phyloP scores from a whole-genome alignment of 2,113 vertebrate genomes.

The Xenus cinereus region DNA sequence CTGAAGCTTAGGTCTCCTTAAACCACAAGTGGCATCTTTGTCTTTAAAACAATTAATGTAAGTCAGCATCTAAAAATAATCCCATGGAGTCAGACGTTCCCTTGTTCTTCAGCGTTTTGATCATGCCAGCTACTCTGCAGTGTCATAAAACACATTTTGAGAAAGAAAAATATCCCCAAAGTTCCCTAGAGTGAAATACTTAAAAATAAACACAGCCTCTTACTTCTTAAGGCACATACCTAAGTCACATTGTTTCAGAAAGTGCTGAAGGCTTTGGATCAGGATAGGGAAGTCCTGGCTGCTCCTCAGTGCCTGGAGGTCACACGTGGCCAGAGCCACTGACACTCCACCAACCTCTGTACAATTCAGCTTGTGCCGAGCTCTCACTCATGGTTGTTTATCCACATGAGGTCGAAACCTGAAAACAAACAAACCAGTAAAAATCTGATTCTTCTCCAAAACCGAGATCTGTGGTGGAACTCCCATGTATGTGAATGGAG shows the following conservation, averaged over 20 bases:
- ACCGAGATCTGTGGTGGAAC: background rate
- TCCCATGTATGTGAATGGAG: background rate
- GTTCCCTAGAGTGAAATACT: background rate
- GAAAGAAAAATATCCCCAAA: background rate
- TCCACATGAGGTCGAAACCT: background rate
- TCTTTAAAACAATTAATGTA: background rate
- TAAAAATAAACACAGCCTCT: background rate
- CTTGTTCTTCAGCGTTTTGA: conserved; percentile 6
- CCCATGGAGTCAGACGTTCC: background rate
- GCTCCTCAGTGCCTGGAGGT: background rate
- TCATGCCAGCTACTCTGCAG: conserved; percentile 10
- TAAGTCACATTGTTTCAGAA: background rate
- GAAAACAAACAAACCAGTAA: background rate
- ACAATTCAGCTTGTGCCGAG: background rate
- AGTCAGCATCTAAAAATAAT: conserved; percentile 28
- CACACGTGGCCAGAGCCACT: background rate
- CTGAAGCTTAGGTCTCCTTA: conserved; percentile 5
- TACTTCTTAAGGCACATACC: background rate
- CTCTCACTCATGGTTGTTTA: background rate
- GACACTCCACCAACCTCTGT: fast-evolving
- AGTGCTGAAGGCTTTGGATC: background rate
- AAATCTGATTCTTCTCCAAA: background rate
- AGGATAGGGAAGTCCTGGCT: background rate
- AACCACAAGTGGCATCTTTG: background rate
- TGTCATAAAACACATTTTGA: background rate